A percentile compares a stretch with the other conserved stretches of the same genome.
These are phyloP conservation scores for Palythoa grandis DNA, from an alignment of 92 coral and sea anemone species.

Conservation along the genomic window DNA sequence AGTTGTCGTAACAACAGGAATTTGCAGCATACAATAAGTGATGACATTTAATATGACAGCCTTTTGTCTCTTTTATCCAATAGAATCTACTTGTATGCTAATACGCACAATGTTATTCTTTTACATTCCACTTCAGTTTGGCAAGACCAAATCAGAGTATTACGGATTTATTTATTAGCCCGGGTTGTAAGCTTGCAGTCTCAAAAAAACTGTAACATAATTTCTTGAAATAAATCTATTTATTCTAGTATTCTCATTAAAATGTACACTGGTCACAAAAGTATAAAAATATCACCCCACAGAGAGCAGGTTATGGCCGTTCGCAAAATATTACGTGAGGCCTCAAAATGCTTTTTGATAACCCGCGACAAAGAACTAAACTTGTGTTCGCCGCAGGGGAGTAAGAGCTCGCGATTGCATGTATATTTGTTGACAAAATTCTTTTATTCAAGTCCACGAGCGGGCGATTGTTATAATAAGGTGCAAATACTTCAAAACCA, in stretches of 20 bases:
- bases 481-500: slow-evolving; percentile 34
- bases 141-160: too few species aligned
- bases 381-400: slow-evolving; percentile 8
- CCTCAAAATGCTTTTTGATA: background rate
- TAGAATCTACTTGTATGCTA: background rate
- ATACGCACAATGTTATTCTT: background rate
- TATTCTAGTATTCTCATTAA: background rate
- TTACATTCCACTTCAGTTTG: too few species aligned
- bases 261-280: background rate
- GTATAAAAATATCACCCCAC: background rate
- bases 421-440: slow-evolving; percentile 9
- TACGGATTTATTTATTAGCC: background rate
- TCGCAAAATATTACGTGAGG: slow-evolving; percentile 5
- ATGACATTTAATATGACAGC: background rate
- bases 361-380: slow-evolving; percentile 2
- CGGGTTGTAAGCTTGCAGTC: background rate
- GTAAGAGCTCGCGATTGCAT: background rate
- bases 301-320: slow-evolving; percentile 9
- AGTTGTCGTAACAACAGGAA: slow-evolving; percentile 36
- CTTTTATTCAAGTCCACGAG: background rate
- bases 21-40: background rate
- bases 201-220: background rate
- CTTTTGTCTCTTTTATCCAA: background rate
- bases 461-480: background rate
- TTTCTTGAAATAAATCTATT: background rate